Percentiles rank a stretch among this genome's conserved stretches.
Conservation (phyloP, 2,113 vertebrate species). For the Nothobranchius furzeri region DNA sequence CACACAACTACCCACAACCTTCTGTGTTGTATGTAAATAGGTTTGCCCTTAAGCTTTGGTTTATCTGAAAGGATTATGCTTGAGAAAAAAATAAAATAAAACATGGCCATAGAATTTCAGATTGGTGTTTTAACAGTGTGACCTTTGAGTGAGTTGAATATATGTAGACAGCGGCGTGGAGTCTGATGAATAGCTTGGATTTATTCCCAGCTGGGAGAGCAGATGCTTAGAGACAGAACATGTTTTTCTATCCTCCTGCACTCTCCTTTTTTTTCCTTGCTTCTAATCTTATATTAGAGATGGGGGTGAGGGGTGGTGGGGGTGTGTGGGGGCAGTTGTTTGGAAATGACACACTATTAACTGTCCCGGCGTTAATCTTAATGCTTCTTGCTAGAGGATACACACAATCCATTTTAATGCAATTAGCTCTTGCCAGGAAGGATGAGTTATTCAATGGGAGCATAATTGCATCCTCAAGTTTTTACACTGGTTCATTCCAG, state of each 20-base stretch:
- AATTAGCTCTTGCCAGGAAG: constrained; percentile 79
- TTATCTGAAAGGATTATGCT: constrained; percentile 50
- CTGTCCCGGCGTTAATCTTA: constrained; percentile 79
- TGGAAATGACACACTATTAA: constrained; percentile 78
- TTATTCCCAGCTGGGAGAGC: constrained; percentile 79
- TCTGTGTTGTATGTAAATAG: constrained; percentile 64
- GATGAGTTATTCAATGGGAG: constrained; percentile 80
- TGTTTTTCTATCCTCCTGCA: constrained; percentile 63
- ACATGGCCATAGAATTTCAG: constrained; percentile 63
- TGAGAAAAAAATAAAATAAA: constrained; percentile 59
- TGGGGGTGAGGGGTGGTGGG: constrained; percentile 4
- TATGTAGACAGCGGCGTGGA: constrained; percentile 64
- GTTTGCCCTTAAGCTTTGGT: constrained; percentile 59
- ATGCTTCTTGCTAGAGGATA: constrained; percentile 69
- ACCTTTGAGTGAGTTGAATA: constrained; percentile 79
- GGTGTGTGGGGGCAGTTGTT: constrained; percentile 7
- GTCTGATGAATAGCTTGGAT: constrained; percentile 77
- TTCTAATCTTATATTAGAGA: constrained; percentile 75
- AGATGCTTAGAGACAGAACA: constrained; percentile 73
- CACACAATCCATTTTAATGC: constrained; percentile 81
- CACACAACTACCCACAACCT: constrained; percentile 41
- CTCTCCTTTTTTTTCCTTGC: constrained; percentile 45
- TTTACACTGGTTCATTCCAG: constrained; percentile 72
- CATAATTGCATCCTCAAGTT: constrained; percentile 80
- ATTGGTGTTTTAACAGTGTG: constrained; percentile 74